Conservation (phyloP, 1,140 invertebrate genomes). For the Goniozus legneri region DNA sequence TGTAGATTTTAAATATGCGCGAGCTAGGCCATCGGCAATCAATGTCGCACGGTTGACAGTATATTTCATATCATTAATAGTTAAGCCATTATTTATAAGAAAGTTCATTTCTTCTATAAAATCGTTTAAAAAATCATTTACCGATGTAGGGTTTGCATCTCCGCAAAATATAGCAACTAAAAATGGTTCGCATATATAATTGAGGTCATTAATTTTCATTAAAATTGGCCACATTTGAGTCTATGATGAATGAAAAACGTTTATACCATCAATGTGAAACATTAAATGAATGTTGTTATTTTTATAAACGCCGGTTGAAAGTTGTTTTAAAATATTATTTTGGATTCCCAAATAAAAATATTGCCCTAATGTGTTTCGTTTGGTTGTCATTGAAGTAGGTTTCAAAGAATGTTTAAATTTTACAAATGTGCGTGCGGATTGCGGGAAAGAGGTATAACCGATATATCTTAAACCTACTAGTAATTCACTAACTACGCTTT, state of each 20-base stretch:
- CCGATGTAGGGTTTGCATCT: neutral
- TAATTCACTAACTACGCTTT: too few relatives aligned
- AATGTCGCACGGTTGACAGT: too few relatives aligned
- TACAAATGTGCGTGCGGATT: too few relatives aligned
- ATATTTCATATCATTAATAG: slow-evolving; percentile 3
- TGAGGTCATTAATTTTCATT: neutral
- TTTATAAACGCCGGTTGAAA: too few relatives aligned
- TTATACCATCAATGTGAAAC: slow-evolving; percentile 16
- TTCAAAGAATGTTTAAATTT: too few relatives aligned
- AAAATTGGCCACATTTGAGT: slow-evolving; percentile 6
- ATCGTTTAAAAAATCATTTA: neutral
- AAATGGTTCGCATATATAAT: neutral
- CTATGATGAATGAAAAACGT: slow-evolving; percentile 9
- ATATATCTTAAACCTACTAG: too few relatives aligned
- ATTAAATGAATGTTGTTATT: too few relatives aligned
- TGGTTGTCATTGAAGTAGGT: too few relatives aligned
- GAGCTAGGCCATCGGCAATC: slow-evolving; percentile 11
- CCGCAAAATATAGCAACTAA: neutral
- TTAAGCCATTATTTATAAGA: neutral
- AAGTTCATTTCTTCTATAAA: neutral
- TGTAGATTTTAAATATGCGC: slow-evolving; percentile 9
- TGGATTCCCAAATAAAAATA: too few relatives aligned
- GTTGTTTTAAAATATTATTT: too few relatives aligned
- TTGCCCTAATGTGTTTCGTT: too few relatives aligned
- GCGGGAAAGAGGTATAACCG: too few relatives aligned